Evolutionary conservation across 2,113 vertebrate species (phyloP), one percentile per base, ranked within the genome.

Genomic region (Phaetusa simplex): DNA sequence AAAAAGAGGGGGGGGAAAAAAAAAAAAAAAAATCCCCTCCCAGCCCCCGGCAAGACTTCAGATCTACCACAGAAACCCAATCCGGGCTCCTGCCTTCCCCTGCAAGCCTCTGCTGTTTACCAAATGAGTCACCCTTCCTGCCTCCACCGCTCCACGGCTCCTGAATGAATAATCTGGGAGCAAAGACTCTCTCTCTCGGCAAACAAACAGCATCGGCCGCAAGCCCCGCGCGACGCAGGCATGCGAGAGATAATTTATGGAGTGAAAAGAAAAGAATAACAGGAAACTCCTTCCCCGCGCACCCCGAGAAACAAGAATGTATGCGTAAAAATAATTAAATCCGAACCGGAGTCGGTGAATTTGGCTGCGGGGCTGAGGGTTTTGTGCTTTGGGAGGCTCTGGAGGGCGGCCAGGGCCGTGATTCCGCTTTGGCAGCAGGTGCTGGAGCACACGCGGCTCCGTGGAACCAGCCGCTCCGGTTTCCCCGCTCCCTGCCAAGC

Each of bases 61-160:
- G 82, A 66, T 97, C 73, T 50, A 77, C 82, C 71, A 77, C 66
- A 74, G 61, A 86, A 93, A 82, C 50, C 67, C 61, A 96, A 20
- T 67, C 52, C 8, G 80, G 55, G 84, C 47, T 95, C 70, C 82
- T 80, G 93, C 86, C 53, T 24, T 83, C 47, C 73, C 83, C 86
- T 86, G 81, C 81, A 49, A 94, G 92, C 82, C 79, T 72, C 90
- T 95, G 91, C 95, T 96, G 76, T 97, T 98, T 96, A 73, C 88
- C 45, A 82, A 90, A 50, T 92, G 97, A 98, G 94, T 97, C 97
- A 97, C 91, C 95, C 88, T 97, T 97, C 98, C 96, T 93, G 97
- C 76, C 97, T 70, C 53, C 43, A 96, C 87, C 58, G 61, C 83
- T 95, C 85, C 14, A 20, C 56, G 81, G 89, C 83, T 93, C 93